Percentiles rank a stretch among this genome's conserved stretches.
These are phyloP conservation scores for Danaus melanippus DNA, from an alignment of 1,140 invertebrate species.

Conservation along the genomic window DNA sequence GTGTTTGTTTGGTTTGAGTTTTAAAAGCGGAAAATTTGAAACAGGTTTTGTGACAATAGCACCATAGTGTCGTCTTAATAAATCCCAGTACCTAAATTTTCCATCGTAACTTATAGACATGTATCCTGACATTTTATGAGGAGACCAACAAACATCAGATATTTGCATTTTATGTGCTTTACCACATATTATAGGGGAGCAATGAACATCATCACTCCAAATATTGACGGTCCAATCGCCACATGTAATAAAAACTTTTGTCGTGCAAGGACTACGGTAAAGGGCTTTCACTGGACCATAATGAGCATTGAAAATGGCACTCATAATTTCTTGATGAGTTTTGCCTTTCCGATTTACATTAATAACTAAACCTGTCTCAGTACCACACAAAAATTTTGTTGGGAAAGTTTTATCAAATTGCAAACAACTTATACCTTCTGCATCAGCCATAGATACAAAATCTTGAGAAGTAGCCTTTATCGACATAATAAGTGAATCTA, in stretches of 20 bases:
- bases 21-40: conserved; percentile 66
- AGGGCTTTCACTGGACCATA: conserved; percentile 84
- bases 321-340: conserved; percentile 79
- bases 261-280: conserved; percentile 86
- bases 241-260: conserved; percentile 90
- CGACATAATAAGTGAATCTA: conserved; percentile 76
- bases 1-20: conserved; percentile 66
- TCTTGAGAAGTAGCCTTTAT: conserved; percentile 76
- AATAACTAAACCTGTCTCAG: conserved; percentile 81
- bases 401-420: conserved; percentile 90
- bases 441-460: conserved; percentile 72
- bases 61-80: conserved; percentile 85
- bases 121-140: conserved; percentile 84
- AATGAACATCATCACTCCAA: conserved; percentile 90
- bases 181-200: conserved; percentile 88
- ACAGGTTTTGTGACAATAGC: conserved; percentile 73
- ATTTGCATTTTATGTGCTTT: conserved; percentile 76
- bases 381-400: conserved; percentile 79
- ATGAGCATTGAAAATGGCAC: conserved; percentile 74
- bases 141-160: conserved; percentile 87
- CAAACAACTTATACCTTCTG: conserved; percentile 81
- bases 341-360: conserved; percentile 85
- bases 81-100: conserved; percentile 89
- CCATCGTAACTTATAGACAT: conserved; percentile 86
- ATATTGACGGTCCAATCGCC: conserved; percentile 90